Evolutionary conservation across 35 echinoderm and acorn worm species (phyloP).

Genomic region (Heliocidaris erythrogramma): DNA sequence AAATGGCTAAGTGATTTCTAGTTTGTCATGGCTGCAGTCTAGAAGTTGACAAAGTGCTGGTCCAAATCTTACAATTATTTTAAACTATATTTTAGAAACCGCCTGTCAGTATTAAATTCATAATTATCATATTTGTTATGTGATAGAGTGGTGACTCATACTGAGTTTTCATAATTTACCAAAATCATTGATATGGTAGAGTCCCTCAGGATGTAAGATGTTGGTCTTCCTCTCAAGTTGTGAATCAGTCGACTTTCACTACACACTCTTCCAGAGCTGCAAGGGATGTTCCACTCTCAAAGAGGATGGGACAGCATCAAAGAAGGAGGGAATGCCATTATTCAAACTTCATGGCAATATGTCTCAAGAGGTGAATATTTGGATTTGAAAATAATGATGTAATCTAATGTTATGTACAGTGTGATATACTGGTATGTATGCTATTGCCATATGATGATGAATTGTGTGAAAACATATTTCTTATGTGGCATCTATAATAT

Average conservation of each 20-base stretch:
- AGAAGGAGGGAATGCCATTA: conserved; percentile 55
- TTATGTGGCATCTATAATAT: too few relatives aligned
- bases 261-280: conserved; percentile 60
- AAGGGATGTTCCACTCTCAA: conserved; percentile 46
- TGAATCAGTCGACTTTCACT: conserved; percentile 94
- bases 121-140: not conserved
- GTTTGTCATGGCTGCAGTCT: not conserved
- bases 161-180: not conserved
- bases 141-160: not conserved
- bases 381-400: too few relatives aligned
- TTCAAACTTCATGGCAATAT: conserved; percentile 93
- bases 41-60: not conserved
- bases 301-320: conserved; percentile 38
- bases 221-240: conserved; percentile 88
- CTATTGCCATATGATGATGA: too few relatives aligned
- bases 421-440: too few relatives aligned
- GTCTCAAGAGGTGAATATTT: conserved; percentile 79
- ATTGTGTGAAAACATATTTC: too few relatives aligned
- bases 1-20: not conserved
- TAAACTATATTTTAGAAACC: too few relatives aligned
- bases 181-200: conserved; percentile 32
- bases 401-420: too few relatives aligned
- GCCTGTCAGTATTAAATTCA: too few relatives aligned
- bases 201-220: conserved; percentile 77
- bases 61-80: too few relatives aligned